Evolutionary conservation across 1,140 invertebrate species (phyloP), one percentile per base, ranked within the genome.

Genomic region (Drosophila kikkawai): DNA sequence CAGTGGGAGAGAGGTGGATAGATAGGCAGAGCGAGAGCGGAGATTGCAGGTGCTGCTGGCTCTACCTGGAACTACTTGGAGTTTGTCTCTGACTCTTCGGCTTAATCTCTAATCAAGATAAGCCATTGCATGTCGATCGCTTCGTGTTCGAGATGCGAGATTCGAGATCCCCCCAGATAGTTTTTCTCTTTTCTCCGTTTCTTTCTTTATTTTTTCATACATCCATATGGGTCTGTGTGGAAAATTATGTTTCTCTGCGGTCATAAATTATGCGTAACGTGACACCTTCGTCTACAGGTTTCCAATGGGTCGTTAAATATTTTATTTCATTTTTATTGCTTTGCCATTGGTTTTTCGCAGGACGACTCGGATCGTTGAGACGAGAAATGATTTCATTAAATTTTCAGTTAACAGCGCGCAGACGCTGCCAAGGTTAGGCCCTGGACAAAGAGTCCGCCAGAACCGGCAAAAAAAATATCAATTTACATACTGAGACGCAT

Each of bases 211-310:
- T 39, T 22, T 37, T 41, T n/a, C 12, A 39, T 26, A 39, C 53
- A 22, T 37, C 15, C 53, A 36, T 41, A 29, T 34, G 44, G 39
- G 19, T 39, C 36, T 51, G 58, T 36, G 66, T 74, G 79, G 79
- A 79, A 85, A 85, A 86, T 85, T 82, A 86, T 85, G 64, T 77
- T 85, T 79, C 59, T 57, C 56, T 79, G 78, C 71, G 82, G 82
- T 50, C 82, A 80, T 92, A 92, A 92, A 92, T 92, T 92, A 92
- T 92, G 83, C 84, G 91, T 92, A 91, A 92, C 91, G 86, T 82
- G 91, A 92, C 91, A 92, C 91, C 91, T 92, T 92, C 90, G 76
- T 81, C 83, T 75, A 73, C 84, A 82, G 82, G 82, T 82, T 82
- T 51, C 41, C 57, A 79, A 74, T 74, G 63, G 68, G 82, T 85